Percentiles rank a stretch among this genome's conserved stretches.
These are phyloP conservation scores for Chrysaora quinquecirrha DNA, from an alignment of 30 jellyfish, hydroid and myxozoan genomes.

Conservation along the genomic window DNA sequence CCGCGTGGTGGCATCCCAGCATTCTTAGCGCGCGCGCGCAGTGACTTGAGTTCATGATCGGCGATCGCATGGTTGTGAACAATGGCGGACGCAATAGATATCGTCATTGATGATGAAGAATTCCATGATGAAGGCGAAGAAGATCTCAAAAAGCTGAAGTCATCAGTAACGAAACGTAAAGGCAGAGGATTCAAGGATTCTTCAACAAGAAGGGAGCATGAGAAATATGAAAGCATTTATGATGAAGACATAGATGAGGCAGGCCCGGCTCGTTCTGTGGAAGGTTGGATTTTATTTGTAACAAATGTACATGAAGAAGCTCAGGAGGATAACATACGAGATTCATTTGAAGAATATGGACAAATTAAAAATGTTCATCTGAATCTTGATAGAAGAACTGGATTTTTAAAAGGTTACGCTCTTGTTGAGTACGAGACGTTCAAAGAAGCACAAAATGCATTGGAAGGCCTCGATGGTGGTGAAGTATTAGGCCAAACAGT, in stretches of 20 bases:
- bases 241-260: constrained; percentile 59
- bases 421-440: constrained; percentile 90
- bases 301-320: constrained; percentile 99
- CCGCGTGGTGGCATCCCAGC: no score
- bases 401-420: constrained; percentile 97
- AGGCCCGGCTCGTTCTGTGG: constrained; percentile 92
- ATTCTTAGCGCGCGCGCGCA: no score
- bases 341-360: constrained; percentile 91
- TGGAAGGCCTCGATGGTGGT: constrained; percentile 81
- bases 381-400: constrained; percentile 98
- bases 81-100: constrained; percentile 92
- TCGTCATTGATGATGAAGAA: constrained; percentile 92
- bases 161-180: constrained; percentile 82
- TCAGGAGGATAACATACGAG: constrained; percentile 91
- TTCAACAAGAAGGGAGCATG: constrained; percentile 41
- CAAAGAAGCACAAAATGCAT: constrained; percentile 97
- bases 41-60: no score
- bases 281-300: constrained; percentile 97
- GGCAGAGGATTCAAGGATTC: constrained; percentile 99
- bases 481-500: constrained; percentile 86
- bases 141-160: constrained; percentile 60
- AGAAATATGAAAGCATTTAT: constrained; percentile 73
- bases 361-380: constrained; percentile 88
- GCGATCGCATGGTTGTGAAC: no score
- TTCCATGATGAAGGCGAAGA: constrained; percentile 83